Evolutionary conservation across 2,113 vertebrate species (phyloP).

Genomic region (Ptilonorhynchus violaceus): DNA sequence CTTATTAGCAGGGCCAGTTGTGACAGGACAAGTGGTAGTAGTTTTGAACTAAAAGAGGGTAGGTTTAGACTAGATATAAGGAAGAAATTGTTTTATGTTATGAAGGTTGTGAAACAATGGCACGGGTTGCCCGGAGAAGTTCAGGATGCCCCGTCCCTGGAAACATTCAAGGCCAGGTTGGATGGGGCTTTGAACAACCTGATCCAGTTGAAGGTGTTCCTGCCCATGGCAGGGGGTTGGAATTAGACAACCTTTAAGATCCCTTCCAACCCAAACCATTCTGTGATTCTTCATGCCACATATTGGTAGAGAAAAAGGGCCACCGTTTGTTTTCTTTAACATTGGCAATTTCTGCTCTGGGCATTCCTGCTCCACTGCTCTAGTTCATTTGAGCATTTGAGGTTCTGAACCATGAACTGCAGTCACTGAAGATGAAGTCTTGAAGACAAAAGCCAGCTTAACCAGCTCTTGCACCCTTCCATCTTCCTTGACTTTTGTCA

Average conservation of each 20-base stretch:
- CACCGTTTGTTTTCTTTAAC: not conserved
- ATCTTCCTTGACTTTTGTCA: not conserved
- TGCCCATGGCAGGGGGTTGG: not conserved
- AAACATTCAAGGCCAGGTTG: not conserved
- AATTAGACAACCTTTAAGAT: not conserved
- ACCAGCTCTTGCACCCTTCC: not conserved
- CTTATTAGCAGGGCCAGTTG: not conserved
- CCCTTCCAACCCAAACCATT: not conserved
- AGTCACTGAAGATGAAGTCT: not conserved
- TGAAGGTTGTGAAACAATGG: not conserved
- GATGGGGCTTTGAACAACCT: not conserved
- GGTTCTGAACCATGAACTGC: not conserved
- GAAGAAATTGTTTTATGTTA: not conserved
- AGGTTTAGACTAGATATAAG: not conserved
- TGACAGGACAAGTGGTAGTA: not conserved
- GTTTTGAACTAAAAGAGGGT: not conserved
- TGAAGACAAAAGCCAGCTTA: not conserved
- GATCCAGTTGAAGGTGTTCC: not conserved
- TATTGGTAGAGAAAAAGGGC: not conserved
- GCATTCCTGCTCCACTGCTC: not conserved
- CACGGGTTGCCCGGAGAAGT: not conserved
- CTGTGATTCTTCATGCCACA: not conserved
- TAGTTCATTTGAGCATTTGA: not conserved
- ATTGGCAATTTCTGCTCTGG: not conserved
- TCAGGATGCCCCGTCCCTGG: not conserved